Base-by-base conservation (phyloP, 2,113 vertebrate species). In the Xenus cinereus region DNA sequence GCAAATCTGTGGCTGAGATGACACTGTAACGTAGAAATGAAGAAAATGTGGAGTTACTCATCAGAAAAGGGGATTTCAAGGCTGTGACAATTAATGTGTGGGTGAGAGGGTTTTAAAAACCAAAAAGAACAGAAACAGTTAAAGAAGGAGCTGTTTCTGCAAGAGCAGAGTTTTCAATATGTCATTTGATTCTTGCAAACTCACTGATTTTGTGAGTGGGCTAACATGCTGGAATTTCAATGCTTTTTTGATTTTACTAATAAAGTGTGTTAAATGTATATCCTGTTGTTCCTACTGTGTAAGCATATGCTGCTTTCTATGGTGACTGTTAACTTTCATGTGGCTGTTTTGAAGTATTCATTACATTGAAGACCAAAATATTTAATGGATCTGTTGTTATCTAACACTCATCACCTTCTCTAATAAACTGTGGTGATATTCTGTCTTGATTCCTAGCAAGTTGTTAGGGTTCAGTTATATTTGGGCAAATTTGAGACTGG, bases 221-320 rank as follows among this genome's bases (percentile, higher is more conserved):
- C 12, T 79, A 92, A 88, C 63, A 71, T 23, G 54, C 27, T 77
- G 79, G 72, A 86, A 80, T 88, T 79, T 77, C 88, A 95, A 86
- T 80, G 68, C n/a, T 71, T 90, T 95, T 93, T 88, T 85, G 37
- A 83, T 93, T 93, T 95, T 90, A 57, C 72, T 92, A 90, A 88
- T 90, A 92, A 92, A 94, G 81, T 16, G 3, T 89, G 69, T 89
- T 96, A 91, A 89, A 94, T 46, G 53, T 87, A 72, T 95, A 84
- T 93, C 89, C 87, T 94, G 89, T 96, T 97, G 84, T 79, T 96
- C 84, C 91, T 96, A 75, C 95, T 87, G 84, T 90, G 86, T 95
- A 95, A 94, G 80, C 89, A 94, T 84, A 87, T 91, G 89, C 43
- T 75, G 35, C 91, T 91, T 87, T 89, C 91, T 82, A 8, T 64